Evolutionary conservation across 2,797 vertebrate genomes (phyloP).

Genomic region (Sitta carolinensis): DNA sequence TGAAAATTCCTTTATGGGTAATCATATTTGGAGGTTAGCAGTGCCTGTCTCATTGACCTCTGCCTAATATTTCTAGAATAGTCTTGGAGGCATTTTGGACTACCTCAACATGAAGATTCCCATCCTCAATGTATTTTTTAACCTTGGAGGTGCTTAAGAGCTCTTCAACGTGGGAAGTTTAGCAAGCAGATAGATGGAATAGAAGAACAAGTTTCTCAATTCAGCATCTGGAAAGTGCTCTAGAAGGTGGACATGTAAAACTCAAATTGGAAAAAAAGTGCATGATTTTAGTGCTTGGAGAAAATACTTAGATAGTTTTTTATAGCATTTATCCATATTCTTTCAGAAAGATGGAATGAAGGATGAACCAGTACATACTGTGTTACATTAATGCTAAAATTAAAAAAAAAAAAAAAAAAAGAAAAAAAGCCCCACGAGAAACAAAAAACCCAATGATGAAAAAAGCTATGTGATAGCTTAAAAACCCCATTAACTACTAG

Average conservation of each 20-base stretch:
- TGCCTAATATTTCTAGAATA: not conserved
- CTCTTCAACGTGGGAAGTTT: rapidly evolving
- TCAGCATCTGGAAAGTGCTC: not conserved
- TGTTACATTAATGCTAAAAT: not conserved
- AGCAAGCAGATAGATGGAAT: not conserved
- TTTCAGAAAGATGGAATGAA: not conserved
- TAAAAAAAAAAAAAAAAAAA: not conserved
- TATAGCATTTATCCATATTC: not conserved
- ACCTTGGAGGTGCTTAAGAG: not conserved
- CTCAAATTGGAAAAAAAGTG: not conserved
- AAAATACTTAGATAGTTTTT: not conserved
- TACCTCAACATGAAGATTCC: not conserved
- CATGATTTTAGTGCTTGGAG: not conserved
- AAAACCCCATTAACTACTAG: not conserved
- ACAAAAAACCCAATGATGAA: rapidly evolving
- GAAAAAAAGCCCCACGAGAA: no score
- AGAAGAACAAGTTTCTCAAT: not conserved
- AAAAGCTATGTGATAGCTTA: not conserved
- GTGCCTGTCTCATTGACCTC: not conserved
- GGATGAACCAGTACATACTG: not conserved
- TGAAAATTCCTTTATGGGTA: not conserved
- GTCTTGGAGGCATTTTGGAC: not conserved
- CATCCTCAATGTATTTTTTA: not conserved
- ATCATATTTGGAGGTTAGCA: not conserved
- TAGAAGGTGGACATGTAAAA: not conserved